These are phyloP conservation scores for Apus apus DNA, from an alignment of 2,113 vertebrate species.

Conservation along the genomic window DNA sequence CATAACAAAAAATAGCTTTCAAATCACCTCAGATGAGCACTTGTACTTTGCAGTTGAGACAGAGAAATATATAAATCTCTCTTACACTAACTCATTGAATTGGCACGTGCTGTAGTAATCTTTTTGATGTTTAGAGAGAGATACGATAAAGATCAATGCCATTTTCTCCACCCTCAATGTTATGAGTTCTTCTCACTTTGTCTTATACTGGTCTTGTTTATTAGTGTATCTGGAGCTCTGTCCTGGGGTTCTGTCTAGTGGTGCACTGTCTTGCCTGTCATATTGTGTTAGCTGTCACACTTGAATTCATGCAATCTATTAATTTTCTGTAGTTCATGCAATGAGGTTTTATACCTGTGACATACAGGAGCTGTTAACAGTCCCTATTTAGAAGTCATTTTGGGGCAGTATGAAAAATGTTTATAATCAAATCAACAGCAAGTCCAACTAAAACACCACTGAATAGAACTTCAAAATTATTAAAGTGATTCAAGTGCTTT, in stretches of 20 bases:
- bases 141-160: not conserved
- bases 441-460: not conserved
- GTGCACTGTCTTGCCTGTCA: not conserved
- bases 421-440: not conserved
- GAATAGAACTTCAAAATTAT: not conserved
- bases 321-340: not conserved
- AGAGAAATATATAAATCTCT: not conserved
- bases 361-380: not conserved
- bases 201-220: not conserved
- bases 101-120: not conserved
- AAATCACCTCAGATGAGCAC: not conserved
- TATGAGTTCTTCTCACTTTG: not conserved
- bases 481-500: not conserved
- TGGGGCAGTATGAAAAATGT: not conserved
- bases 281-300: not conserved
- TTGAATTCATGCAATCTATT: not conserved
- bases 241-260: not conserved
- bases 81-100: accelerated
- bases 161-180: not conserved
- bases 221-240: not conserved
- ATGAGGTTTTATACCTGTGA: not conserved
- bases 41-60: not conserved
- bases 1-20: not conserved
- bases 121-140: not conserved
- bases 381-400: not conserved